Percentiles rank a stretch among this genome's conserved stretches.
Evolutionary conservation across 2,797 vertebrate species (phyloP).

Genomic region (Apogon talboti): DNA sequence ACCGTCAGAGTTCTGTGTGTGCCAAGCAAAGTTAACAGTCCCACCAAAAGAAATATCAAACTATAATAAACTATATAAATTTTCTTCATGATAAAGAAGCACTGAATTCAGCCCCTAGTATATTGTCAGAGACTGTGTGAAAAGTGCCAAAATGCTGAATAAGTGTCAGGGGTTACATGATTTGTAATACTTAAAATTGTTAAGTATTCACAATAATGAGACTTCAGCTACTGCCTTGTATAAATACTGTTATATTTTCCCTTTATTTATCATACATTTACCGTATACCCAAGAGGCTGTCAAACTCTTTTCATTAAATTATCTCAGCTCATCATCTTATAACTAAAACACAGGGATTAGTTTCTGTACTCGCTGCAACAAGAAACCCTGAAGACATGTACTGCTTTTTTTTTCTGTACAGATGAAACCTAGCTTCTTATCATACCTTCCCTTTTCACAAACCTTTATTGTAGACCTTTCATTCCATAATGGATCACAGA

Average conservation of each 20-base stretch:
- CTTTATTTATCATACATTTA: background rate
- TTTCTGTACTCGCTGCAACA: slow-evolving; percentile 11
- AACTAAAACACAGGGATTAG: background rate
- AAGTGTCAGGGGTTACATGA: too few species aligned
- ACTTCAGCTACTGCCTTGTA: background rate
- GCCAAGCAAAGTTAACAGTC: background rate
- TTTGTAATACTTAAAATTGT: too few species aligned
- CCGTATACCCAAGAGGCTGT: background rate
- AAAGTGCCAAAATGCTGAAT: too few species aligned
- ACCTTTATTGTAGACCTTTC: slow-evolving; percentile 41
- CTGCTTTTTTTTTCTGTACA: slow-evolving; percentile 27
- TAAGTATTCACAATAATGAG: background rate
- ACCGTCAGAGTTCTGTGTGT: background rate
- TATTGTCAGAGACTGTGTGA: too few species aligned
- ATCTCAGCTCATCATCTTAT: slow-evolving; percentile 4
- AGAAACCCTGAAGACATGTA: slow-evolving; percentile 19
- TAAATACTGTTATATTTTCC: background rate
- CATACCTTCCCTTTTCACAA: slow-evolving; percentile 30
- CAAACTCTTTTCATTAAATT: background rate
- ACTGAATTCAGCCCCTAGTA: too few species aligned
- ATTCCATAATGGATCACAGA: slow-evolving; percentile 38
- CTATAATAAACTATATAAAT: too few species aligned
- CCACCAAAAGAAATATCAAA: too few species aligned
- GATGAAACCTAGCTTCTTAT: slow-evolving; percentile 47
- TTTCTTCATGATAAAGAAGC: too few species aligned